Evolutionary conservation across 2,113 vertebrate species (phyloP).

Genomic region (Gasterosteus aculeatus): DNA sequence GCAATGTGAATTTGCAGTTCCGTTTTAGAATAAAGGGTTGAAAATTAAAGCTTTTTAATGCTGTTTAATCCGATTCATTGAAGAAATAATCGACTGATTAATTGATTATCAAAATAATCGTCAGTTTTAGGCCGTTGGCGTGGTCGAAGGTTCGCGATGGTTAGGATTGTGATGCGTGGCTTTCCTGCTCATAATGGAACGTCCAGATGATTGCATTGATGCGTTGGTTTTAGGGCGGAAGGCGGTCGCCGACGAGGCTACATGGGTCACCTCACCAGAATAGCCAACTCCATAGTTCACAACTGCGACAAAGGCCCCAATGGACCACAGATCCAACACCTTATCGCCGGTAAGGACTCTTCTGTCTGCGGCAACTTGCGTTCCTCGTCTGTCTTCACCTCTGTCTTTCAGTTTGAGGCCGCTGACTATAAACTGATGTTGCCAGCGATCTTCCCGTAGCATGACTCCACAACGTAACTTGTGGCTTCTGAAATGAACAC

Average conservation of each 20-base stretch:
- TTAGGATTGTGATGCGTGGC: neutral
- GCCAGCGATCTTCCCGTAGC: neutral
- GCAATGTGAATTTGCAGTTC: no score
- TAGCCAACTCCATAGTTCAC: constrained; percentile 96
- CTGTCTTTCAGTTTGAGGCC: neutral
- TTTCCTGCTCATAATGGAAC: neutral
- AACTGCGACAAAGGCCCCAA: constrained; percentile 95
- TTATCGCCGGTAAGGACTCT: constrained; percentile 86
- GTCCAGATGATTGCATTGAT: neutral
- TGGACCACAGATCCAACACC: constrained; percentile 87
- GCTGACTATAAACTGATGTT: neutral
- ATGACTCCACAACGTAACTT: neutral
- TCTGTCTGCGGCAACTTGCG: no score
- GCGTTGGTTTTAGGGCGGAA: constrained; percentile 82
- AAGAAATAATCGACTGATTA: no score
- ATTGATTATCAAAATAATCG: no score
- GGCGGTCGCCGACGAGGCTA: constrained; percentile 95
- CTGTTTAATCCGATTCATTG: no score
- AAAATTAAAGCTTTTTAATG: no score
- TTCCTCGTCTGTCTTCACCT: neutral
- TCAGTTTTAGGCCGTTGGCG: no score
- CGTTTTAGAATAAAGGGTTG: no score
- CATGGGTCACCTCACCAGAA: constrained; percentile 98
- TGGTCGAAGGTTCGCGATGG: no score
- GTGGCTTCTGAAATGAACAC: neutral